Evolutionary conservation across 2,113 vertebrate genomes (phyloP).

Genomic region (Sylvilagus bachmani): DNA sequence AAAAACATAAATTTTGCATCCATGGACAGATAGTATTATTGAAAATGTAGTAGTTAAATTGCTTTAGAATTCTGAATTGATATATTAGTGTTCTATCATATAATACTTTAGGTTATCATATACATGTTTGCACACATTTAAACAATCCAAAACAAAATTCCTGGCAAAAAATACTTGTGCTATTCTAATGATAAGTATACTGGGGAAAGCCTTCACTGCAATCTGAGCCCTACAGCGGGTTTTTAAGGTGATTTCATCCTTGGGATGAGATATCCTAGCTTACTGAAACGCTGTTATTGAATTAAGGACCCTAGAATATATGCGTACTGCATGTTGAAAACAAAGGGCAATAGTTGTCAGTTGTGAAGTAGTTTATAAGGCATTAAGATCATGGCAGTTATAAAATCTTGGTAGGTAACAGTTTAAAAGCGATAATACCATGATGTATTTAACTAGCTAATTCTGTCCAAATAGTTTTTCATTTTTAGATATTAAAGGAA

Average conservation of each 20-base stretch:
- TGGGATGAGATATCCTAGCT: not conserved
- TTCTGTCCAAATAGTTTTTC: not conserved
- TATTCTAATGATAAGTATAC: not conserved
- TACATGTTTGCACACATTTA: not conserved
- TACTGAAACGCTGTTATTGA: slow-evolving; percentile 46
- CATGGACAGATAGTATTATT: not conserved
- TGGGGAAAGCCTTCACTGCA: not conserved
- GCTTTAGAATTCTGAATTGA: not conserved
- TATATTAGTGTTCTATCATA: not conserved
- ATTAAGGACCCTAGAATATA: not conserved
- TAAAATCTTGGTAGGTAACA: not conserved
- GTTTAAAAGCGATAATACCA: not conserved
- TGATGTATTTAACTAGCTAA: not conserved
- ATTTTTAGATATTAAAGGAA: slow-evolving; percentile 4
- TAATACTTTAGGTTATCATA: not conserved
- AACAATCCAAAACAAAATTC: slow-evolving; percentile 19
- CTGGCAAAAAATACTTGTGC: not conserved
- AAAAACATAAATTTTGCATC: not conserved
- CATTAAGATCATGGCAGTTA: not conserved
- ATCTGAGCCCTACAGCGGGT: not conserved
- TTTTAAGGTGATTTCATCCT: slow-evolving; percentile 21
- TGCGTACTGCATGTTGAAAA: slow-evolving; percentile 41
- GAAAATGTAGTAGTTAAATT: not conserved
- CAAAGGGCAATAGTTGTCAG: not conserved
- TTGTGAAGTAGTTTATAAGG: not conserved